Conservation (phyloP, 2,797 vertebrate genomes). For the Borostomias antarcticus region DNA sequence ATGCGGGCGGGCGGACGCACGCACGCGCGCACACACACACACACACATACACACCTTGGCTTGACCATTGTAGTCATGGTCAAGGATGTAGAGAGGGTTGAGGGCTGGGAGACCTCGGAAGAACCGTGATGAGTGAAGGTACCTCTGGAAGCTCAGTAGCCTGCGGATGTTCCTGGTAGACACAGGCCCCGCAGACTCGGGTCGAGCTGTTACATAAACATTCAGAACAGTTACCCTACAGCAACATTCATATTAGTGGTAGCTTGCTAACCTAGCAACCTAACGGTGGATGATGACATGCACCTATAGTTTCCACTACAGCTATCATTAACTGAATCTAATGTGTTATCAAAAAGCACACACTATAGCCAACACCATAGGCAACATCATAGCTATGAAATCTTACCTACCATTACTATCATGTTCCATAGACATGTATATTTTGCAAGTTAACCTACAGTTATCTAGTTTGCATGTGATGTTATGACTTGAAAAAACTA, state of each 20-base stretch:
- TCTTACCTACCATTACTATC: not conserved
- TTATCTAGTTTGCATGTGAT: not conserved
- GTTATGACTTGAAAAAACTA: not conserved
- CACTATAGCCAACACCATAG: no score
- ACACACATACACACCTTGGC: conserved; percentile 75
- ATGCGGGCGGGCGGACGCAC: not conserved
- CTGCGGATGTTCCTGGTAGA: conserved; percentile 82
- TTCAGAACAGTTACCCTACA: not conserved
- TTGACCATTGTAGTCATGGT: conserved; percentile 86
- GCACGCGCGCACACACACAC: not conserved
- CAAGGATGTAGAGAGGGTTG: conserved; percentile 82
- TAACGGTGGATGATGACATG: no score
- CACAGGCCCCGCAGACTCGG: conserved; percentile 79
- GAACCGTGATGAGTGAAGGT: conserved; percentile 81
- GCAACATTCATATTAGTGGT: not conserved
- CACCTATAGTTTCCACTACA: no score
- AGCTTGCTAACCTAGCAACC: not conserved
- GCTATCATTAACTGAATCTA: not conserved
- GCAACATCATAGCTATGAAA: not conserved
- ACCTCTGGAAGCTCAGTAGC: conserved; percentile 84
- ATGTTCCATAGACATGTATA: not conserved
- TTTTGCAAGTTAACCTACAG: conserved; percentile 3
- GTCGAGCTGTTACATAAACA: conserved; percentile 72
- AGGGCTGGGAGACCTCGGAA: conserved; percentile 76
- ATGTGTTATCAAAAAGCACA: no score